A percentile compares a stretch with the other conserved stretches of the same genome.
Conservation (phyloP, 37 sponge, comb jelly and placozoan species). For the Cladorhizidae sp. region DNA sequence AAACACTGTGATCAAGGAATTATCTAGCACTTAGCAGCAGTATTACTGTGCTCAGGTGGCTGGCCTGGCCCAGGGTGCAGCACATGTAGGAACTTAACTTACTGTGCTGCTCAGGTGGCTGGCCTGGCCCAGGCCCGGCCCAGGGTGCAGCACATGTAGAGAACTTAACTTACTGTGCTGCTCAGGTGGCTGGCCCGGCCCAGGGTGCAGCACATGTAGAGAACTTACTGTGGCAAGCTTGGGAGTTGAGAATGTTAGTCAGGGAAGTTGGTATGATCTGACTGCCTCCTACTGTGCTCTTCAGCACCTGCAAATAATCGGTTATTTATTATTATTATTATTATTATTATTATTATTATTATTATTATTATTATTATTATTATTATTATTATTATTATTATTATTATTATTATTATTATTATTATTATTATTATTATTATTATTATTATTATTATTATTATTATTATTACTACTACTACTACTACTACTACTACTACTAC, state of each 20-base stretch:
- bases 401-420: not conserved
- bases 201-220: not conserved
- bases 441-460: not conserved
- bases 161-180: conserved; percentile 70
- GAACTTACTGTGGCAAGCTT: conserved; percentile 82
- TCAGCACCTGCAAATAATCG: conserved; percentile 20
- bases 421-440: not conserved
- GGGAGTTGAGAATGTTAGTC: conserved; percentile 64
- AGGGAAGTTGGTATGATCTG: conserved; percentile 39
- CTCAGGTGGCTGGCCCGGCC: too few species aligned
- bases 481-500: not conserved
- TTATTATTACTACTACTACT: not conserved
- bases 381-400: not conserved
- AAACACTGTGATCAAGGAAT: too few species aligned
- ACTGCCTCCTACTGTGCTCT: conserved; percentile 35
- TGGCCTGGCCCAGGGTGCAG: not conserved
- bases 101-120: too few species aligned
- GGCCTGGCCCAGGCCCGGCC: too few species aligned
- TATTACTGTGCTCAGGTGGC: too few species aligned
- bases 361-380: not conserved
- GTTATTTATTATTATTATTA: not conserved
- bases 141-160: not conserved
- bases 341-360: not conserved
- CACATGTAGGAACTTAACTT: conserved; percentile 19
- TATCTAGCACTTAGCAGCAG: too few species aligned